Percentiles rank a stretch among this genome's conserved stretches.
Conservation (phyloP, 64 coral and sea anemone species). For the Orbicella faveolata region DNA sequence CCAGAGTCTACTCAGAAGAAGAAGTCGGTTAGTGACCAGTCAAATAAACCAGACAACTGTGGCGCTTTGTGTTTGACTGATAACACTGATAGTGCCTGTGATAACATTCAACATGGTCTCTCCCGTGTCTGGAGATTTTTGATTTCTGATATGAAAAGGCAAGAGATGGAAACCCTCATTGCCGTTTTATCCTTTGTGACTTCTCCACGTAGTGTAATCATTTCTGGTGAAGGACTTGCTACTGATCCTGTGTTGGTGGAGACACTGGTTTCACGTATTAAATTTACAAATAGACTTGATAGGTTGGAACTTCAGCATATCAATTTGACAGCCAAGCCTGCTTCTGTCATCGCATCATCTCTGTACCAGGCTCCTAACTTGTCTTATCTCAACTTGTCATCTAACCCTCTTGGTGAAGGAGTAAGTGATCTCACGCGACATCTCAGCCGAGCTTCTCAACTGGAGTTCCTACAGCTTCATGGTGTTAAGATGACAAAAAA, state of each 20-base stretch:
- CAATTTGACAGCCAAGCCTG: background rate
- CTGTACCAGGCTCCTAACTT: background rate
- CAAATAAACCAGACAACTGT: background rate
- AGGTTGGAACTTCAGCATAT: background rate
- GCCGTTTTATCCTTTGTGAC: background rate
- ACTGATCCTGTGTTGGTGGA: background rate
- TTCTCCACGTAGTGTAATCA: background rate
- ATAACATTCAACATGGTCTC: background rate
- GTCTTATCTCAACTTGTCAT: background rate
- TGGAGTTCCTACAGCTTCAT: background rate
- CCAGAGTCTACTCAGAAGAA: background rate
- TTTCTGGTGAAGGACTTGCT: background rate
- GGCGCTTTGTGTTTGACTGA: background rate
- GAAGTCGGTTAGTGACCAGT: background rate
- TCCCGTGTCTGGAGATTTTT: background rate
- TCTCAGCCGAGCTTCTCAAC: background rate
- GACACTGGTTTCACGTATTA: background rate
- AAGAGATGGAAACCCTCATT: background rate
- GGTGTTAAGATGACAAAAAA: background rate
- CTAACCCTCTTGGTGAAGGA: slow-evolving; percentile 5
- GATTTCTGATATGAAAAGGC: background rate
- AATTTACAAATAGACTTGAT: background rate
- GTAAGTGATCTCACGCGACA: background rate
- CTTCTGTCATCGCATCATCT: background rate
- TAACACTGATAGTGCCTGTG: background rate